A percentile compares a stretch with the other conserved stretches of the same genome.
These are phyloP conservation scores for Gryllus bimaculatus DNA, from an alignment of 1,140 invertebrate genomes.

Conservation along the genomic window DNA sequence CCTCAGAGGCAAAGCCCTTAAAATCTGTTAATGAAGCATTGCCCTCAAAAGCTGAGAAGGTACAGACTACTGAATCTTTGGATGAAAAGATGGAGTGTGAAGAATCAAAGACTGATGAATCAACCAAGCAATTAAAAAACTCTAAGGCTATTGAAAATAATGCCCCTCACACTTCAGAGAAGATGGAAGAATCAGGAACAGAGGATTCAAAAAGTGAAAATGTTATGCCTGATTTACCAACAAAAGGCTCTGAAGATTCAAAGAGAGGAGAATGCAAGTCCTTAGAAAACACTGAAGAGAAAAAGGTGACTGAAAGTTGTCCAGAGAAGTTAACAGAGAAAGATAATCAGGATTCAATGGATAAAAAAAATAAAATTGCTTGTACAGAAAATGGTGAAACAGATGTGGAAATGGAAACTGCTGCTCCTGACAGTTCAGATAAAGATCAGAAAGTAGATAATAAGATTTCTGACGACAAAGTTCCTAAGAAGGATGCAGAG, in stretches of 20 bases:
- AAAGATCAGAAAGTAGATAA: not conserved
- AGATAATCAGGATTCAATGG: not conserved
- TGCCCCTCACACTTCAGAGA: not conserved
- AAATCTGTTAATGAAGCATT: too few relatives aligned
- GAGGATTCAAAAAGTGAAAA: not conserved
- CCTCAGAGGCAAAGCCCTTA: too few relatives aligned
- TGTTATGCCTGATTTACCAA: not conserved
- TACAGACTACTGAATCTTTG: not conserved
- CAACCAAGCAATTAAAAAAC: not conserved
- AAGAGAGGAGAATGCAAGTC: not conserved
- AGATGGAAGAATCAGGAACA: not conserved
- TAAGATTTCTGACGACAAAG: not conserved
- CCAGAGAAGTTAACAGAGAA: not conserved
- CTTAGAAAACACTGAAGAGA: not conserved
- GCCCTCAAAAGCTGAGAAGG: too few relatives aligned
- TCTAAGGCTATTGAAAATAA: not conserved
- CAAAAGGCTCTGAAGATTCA: not conserved
- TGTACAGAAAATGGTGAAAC: not conserved
- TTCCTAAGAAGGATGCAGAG: not conserved
- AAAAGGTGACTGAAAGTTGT: not conserved
- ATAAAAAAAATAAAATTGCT: not conserved
- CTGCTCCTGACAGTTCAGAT: not conserved
- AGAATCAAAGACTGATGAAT: not conserved
- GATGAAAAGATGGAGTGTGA: not conserved
- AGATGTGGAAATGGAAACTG: not conserved